A percentile compares a stretch with the other conserved stretches of the same genome.
These are phyloP conservation scores for Tetropium fuscum DNA, from an alignment of 2,888 invertebrate genomes.

Conservation along the genomic window DNA sequence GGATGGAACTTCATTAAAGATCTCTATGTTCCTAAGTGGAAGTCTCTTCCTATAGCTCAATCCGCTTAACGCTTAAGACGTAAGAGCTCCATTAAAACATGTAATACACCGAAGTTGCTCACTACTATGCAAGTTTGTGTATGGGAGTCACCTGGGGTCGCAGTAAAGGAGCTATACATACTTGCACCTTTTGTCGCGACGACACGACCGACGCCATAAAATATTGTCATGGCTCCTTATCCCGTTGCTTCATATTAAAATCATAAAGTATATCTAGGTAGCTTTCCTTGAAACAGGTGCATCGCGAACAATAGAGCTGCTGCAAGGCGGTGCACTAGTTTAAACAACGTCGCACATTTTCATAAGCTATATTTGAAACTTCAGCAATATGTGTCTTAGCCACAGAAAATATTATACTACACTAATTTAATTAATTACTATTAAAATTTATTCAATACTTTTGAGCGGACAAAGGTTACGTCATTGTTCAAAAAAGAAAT, in stretches of 20 bases:
- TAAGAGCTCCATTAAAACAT: slow-evolving; percentile 6
- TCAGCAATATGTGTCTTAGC: no score
- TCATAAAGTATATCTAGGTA: not conserved
- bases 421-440: no score
- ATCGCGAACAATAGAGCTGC: not conserved
- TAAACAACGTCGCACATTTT: not conserved
- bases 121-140: slow-evolving; percentile 9
- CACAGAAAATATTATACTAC: no score
- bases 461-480: no score
- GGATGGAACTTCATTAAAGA: no score
- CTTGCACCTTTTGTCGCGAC: slow-evolving; percentile 17
- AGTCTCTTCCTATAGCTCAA: no score
- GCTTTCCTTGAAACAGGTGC: not conserved
- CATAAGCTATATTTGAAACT: no score
- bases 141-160: not conserved
- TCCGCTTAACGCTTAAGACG: no score
- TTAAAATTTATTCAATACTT: no score
- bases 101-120: not conserved
- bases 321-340: no score
- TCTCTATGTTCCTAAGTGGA: no score
- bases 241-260: slow-evolving; percentile 1
- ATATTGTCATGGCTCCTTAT: slow-evolving; percentile 5
- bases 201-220: not conserved
- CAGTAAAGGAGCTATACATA: slow-evolving; percentile 2
- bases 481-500: no score